Conservation (phyloP, 1,140 invertebrate genomes). For the Drosophila suzukii region DNA sequence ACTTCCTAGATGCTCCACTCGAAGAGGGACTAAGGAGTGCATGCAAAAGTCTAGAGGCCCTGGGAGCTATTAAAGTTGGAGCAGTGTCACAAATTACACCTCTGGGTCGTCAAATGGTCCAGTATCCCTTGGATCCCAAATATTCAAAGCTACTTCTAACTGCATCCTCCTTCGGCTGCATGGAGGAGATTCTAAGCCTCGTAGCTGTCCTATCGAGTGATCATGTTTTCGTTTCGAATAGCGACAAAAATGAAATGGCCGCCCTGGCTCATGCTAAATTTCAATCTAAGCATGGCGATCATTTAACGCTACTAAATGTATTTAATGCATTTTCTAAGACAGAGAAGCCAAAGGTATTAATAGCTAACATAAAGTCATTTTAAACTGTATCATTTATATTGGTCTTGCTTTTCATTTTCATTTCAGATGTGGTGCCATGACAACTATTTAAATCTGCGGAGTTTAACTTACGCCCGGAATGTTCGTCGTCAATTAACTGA, state of each 20-base stretch:
- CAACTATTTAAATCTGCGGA: slow-evolving; percentile 94
- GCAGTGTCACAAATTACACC: slow-evolving; percentile 87
- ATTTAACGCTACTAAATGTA: slow-evolving; percentile 96
- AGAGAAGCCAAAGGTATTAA: slow-evolving; percentile 89
- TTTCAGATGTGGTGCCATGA: slow-evolving; percentile 94
- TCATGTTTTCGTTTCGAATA: slow-evolving; percentile 86
- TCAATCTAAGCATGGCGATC: slow-evolving; percentile 94
- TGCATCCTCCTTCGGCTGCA: slow-evolving; percentile 91
- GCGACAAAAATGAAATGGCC: slow-evolving; percentile 88
- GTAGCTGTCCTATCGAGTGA: slow-evolving; percentile 87
- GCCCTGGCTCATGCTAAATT: slow-evolving; percentile 91
- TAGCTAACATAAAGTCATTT: not conserved
- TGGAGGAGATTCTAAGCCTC: slow-evolving; percentile 90
- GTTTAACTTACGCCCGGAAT: slow-evolving; percentile 92
- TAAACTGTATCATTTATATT: not conserved
- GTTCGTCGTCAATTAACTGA: slow-evolving; percentile 93
- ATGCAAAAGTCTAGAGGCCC: slow-evolving; percentile 88
- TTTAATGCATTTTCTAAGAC: slow-evolving; percentile 91
- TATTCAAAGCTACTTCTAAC: slow-evolving; percentile 93
- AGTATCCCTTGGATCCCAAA: slow-evolving; percentile 96
- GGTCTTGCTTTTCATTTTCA: slow-evolving; percentile 1
- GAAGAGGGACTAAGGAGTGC: slow-evolving; percentile 89
- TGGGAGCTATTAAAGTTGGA: slow-evolving; percentile 89
- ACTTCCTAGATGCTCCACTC: slow-evolving; percentile 95
- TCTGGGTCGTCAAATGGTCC: slow-evolving; percentile 93